Evolutionary conservation across 2,113 vertebrate species (phyloP), one percentile per base, ranked within the genome.

Genomic region (Tenrec ecaudatus): DNA sequence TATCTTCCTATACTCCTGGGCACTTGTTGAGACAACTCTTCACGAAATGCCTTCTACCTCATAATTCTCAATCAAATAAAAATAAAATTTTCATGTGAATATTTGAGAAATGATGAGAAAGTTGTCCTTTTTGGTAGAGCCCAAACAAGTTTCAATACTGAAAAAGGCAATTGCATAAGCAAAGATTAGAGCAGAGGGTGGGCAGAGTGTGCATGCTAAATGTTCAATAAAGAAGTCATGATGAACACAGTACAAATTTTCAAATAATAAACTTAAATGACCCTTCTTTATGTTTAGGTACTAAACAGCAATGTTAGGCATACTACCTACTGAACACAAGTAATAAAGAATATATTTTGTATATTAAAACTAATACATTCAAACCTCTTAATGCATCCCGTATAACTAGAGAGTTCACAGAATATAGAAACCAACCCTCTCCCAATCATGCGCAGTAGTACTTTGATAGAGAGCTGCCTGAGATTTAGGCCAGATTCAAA

Each of bases 21-120:
- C 66, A n/a, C 80, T 58, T 96, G 88, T 84, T 81, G 80, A 53
- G 11, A 81, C 15, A 1, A 19, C 88, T 82, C 58, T 94, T 86
- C 85, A 0, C 57, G 81, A 84, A 95, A 90, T 92, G 23, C 69
- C 88, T 47, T 75, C 25, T 14, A 31, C 77, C 69, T 19, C 31
- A 85, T 79, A n/a, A 73, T 75, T 94, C 73, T 23, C 38, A 71
- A 47, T 10, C n/a, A 79, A 82, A 29, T 85, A 2, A 19, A 82
- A 89, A 31, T 62, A 14, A 85, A 60, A 36, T 82, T 11, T 8
- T 7, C 17, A 4, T 66, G 25, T n/a, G 12, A 17, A 53, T 83
- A 0, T 69, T 43, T 47, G 1, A 6, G 10, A 73, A 90, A 38
- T 0, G 4, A 88, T 69, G 57, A 8, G 69, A 22, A 36, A 0